Base-by-base conservation (phyloP, 2,797 vertebrate species). In the Sebastolobus altivelis region DNA sequence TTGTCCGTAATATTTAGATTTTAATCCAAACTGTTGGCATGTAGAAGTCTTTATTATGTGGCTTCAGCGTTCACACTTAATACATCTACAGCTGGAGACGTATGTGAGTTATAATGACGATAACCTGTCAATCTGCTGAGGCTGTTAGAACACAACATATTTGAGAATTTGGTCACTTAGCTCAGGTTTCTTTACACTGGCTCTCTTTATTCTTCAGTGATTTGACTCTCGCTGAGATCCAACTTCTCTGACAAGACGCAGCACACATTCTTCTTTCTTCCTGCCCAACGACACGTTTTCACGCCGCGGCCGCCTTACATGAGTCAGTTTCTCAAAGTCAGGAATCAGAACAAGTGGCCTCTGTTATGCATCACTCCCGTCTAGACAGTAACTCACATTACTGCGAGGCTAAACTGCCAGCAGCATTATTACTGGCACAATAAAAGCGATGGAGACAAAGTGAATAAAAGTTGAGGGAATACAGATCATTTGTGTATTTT, bases 321-420 rank as follows among this genome's bases (percentile, higher is more conserved):
- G 77, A 83, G 63, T 84, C 82, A 22, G 43, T 75, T 86, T 78
- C 67, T 75, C 37, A 78, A 75, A 82, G 83, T 82, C 60, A 72
- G 65, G 55, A 81, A 74, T 76, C 71, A 67, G 81, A 92, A 93
- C 91, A 94, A 92, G 86, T 54, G 55, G 84, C 77, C 80, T 89
- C 86, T 94, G 92, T 93, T 90, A 72, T 81, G 63, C 67, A 90
- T 93, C 86, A 87, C 35, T 66, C 72, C 72, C 74, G 89, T 91
- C 91, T 90, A 89, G 91, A 93, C 92, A 86, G 84, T 71, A 84
- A 86, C 72, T 88, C 82, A 76, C 56, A 84, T 84, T 79, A 86
- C 83, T 75, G 68, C 37, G 16, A 60, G 40, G 67, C 66, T 56
- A 27, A 86, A 72, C 56, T 81, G 77, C 84, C 86, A 83, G 82